Conservation (phyloP, 2,888 invertebrate species). For the Drosophila nr. medialis region DNA sequence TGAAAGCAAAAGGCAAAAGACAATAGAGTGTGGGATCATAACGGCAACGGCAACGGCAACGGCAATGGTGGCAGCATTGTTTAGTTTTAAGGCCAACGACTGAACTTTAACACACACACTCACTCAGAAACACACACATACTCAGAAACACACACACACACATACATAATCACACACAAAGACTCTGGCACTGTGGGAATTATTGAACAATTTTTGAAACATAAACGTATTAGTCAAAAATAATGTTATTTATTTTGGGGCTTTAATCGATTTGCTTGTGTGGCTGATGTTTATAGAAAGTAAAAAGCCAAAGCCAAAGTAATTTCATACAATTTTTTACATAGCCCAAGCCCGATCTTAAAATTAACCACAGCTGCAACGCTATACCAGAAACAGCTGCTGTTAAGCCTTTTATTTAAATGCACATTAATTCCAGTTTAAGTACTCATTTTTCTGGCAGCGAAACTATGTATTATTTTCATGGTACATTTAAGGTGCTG, state of each 20-base stretch:
- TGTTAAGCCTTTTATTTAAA: background rate
- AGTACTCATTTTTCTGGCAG: background rate
- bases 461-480: background rate
- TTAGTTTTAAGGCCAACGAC: conserved; percentile 39
- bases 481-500: background rate
- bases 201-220: background rate
- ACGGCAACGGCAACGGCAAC: conserved; percentile 31
- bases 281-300: background rate
- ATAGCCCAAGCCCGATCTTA: too few relatives aligned
- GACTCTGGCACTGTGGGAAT: background rate
- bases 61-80: conserved; percentile 32
- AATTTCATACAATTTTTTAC: too few relatives aligned
- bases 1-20: conserved; percentile 38
- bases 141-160: conserved; percentile 11
- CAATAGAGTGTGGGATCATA: conserved; percentile 48
- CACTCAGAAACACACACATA: conserved; percentile 12
- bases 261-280: too few relatives aligned
- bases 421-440: background rate
- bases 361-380: background rate
- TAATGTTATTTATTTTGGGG: too few relatives aligned
- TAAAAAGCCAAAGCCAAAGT: background rate
- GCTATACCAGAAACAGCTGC: background rate
- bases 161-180: background rate
- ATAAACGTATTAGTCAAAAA: background rate
- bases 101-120: conserved; percentile 25